A percentile compares a stretch with the other conserved stretches of the same genome.
These are phyloP conservation scores for Aselliscus stoliczkanus DNA, from an alignment of 2,797 vertebrate species.

Conservation along the genomic window DNA sequence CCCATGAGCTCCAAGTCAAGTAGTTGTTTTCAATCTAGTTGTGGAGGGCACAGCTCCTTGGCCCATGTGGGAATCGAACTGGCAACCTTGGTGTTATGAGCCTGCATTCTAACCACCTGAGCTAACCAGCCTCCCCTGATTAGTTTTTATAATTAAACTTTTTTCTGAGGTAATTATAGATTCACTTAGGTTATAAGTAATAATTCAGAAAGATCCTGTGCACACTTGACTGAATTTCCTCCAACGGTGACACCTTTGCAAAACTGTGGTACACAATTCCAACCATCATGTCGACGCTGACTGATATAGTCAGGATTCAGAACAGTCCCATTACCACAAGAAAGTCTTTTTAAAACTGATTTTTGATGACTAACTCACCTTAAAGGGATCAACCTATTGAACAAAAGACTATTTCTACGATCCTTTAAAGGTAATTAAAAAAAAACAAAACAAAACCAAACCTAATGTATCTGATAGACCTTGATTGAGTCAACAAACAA, in stretches of 20 bases:
- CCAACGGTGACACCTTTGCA: background rate
- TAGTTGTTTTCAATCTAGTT: too few relatives aligned
- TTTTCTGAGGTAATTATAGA: background rate
- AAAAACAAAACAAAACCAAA: background rate
- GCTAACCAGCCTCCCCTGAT: too few relatives aligned
- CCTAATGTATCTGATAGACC: background rate
- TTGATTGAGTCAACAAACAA: background rate
- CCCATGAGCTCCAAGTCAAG: too few relatives aligned
- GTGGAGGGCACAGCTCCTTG: too few relatives aligned
- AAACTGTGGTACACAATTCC: background rate
- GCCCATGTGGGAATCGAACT: too few relatives aligned
- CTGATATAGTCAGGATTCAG: background rate
- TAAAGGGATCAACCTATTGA: constrained; percentile 6
- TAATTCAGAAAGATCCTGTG: background rate
- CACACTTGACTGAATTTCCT: background rate
- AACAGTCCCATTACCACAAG: background rate
- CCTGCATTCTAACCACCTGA: too few relatives aligned
- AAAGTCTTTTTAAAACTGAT: background rate
- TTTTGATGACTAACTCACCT: background rate
- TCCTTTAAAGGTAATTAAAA: background rate
- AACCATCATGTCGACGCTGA: background rate
- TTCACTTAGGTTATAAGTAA: background rate
- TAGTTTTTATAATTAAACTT: background rate
- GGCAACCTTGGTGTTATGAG: too few relatives aligned
- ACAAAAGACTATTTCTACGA: background rate